These are phyloP conservation scores for Keiferia lycopersicella DNA, from an alignment of 2,888 invertebrate species.

Conservation along the genomic window DNA sequence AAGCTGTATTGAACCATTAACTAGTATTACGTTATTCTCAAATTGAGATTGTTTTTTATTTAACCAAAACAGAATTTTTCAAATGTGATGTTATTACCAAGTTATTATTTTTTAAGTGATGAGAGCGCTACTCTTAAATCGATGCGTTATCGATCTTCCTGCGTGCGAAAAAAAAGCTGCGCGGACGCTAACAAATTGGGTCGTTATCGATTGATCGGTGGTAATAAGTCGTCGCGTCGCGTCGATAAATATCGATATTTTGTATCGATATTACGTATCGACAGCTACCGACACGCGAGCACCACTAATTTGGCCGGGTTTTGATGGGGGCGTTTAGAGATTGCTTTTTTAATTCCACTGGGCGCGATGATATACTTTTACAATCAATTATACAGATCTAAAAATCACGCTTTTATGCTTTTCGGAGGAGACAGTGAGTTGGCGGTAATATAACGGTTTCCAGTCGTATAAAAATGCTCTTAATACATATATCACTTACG, in stretches of 20 bases:
- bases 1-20: no score
- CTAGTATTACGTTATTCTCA: no score
- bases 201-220: slow-evolving; percentile 68
- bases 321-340: slow-evolving; percentile 34
- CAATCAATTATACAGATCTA: no score
- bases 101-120: no score
- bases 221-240: slow-evolving; percentile 67
- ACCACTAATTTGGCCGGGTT: slow-evolving; percentile 56
- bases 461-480: no score
- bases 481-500: no score
- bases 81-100: no score
- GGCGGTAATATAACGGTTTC: no score
- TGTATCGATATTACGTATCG: slow-evolving; percentile 58
- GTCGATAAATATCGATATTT: slow-evolving; percentile 69
- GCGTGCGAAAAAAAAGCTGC: slow-evolving; percentile 47
- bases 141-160: slow-evolving; percentile 43
- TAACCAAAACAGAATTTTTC: no score
- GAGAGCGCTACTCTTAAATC: slow-evolving; percentile 18
- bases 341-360: slow-evolving; percentile 8
- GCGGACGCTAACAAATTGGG: slow-evolving; percentile 69
- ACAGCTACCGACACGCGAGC: slow-evolving; percentile 50
- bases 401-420: no score
- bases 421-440: no score
- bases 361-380: not conserved
- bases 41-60: no score